Percentiles rank a stretch among this genome's conserved stretches.
Evolutionary conservation across 2,888 invertebrate genomes (phyloP).

Genomic region (Scrobipalpa atriplicella): DNA sequence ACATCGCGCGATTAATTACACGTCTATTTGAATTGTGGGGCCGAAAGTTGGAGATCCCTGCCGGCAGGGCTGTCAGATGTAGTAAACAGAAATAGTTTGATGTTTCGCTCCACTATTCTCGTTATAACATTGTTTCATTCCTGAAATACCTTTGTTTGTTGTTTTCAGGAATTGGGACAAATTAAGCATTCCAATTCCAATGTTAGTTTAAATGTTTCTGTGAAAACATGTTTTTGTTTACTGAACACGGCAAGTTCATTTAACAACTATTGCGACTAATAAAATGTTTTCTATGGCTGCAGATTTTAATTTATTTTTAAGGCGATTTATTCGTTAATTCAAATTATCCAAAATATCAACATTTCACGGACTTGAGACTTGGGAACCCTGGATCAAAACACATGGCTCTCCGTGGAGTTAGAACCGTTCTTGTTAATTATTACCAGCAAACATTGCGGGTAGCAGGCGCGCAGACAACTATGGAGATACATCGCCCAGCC

Average conservation of each 20-base stretch:
- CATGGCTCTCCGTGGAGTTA: slow-evolving; percentile 19
- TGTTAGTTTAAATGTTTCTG: not conserved
- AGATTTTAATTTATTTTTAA: too few species aligned
- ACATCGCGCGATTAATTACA: slow-evolving; percentile 27
- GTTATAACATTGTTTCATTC: not conserved
- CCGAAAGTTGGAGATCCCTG: slow-evolving; percentile 28
- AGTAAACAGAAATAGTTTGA: slow-evolving; percentile 11
- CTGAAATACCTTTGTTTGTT: slow-evolving; percentile 1
- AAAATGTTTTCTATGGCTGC: too few species aligned
- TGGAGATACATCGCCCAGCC: not conserved
- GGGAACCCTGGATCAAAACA: not conserved
- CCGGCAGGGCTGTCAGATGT: slow-evolving; percentile 22
- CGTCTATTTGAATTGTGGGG: slow-evolving; percentile 18
- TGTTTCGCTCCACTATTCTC: slow-evolving; percentile 2
- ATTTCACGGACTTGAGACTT: not conserved
- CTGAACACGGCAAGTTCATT: too few species aligned
- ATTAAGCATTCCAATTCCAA: not conserved
- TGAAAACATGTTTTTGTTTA: too few species aligned
- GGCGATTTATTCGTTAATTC: too few species aligned
- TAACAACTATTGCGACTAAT: too few species aligned
- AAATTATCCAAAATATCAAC: too few species aligned
- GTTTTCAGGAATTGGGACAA: not conserved
- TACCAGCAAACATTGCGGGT: slow-evolving; percentile 20
- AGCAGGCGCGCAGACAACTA: slow-evolving; percentile 16
- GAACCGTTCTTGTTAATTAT: slow-evolving; percentile 29